Evolutionary conservation across 2,797 vertebrate genomes (phyloP).

Genomic region (Leptatherina wallacei): DNA sequence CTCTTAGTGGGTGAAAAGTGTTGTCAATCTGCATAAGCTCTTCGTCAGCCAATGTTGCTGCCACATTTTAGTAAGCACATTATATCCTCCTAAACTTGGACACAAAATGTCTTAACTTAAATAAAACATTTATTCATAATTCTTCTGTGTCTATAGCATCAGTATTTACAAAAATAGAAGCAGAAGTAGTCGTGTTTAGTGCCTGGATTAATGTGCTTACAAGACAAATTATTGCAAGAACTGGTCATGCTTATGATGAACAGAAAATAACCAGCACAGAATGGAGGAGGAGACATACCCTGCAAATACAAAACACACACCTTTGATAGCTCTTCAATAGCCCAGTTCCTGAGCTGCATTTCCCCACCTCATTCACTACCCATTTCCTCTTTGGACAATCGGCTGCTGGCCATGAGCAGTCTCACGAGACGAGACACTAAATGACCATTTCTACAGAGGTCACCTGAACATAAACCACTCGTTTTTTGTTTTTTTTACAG

Average conservation of each 20-base stretch:
- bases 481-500: not conserved
- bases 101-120: not conserved
- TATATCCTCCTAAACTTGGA: not conserved
- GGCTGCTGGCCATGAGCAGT: not conserved
- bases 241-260: not conserved
- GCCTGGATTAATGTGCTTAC: not conserved
- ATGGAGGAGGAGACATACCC: not conserved
- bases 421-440: not conserved
- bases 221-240: not conserved
- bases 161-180: not conserved
- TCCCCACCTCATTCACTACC: slow-evolving; percentile 29
- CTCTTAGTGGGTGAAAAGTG: not conserved
- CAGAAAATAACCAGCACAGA: not conserved
- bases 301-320: slow-evolving; percentile 11
- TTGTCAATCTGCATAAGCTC: not conserved
- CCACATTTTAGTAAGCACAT: not conserved
- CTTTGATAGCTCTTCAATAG: slow-evolving; percentile 15
- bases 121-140: not conserved
- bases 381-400: slow-evolving; percentile 41
- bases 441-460: not conserved
- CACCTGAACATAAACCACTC: not conserved
- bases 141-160: not conserved
- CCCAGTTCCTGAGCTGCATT: slow-evolving; percentile 38
- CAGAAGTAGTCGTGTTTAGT: no score
- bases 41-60: no score